phyloP scores from a whole-genome alignment of 2,888 invertebrate species.

The Drosophila testacea region DNA sequence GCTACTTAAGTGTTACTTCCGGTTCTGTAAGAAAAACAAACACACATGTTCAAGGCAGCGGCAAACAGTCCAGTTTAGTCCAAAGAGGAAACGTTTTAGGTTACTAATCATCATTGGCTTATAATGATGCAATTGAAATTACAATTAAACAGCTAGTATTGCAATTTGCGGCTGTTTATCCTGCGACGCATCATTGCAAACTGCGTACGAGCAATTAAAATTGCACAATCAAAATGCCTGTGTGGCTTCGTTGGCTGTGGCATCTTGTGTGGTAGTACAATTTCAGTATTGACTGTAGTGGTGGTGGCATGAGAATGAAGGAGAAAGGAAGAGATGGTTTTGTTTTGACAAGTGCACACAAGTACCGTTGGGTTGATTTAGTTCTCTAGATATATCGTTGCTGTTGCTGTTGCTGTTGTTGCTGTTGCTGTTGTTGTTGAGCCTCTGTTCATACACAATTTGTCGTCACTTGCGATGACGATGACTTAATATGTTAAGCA shows the following conservation, averaged over 20 bases:
- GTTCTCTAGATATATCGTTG: constrained; percentile 14
- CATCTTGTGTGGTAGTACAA: constrained; percentile 39
- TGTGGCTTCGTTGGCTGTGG: constrained; percentile 9
- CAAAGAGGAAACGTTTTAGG: not conserved
- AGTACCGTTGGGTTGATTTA: constrained; percentile 37
- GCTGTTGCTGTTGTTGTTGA: constrained; percentile 21
- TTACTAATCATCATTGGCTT: not conserved
- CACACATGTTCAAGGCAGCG: constrained; percentile 3
- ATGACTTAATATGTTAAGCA: constrained; percentile 85
- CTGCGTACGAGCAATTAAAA: constrained; percentile 58
- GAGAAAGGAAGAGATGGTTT: constrained; percentile 28
- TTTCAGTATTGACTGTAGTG: not conserved
- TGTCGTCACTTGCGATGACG: constrained; percentile 82
- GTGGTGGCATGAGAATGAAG: not conserved
- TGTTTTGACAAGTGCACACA: constrained; percentile 73
- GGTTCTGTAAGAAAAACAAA: constrained; percentile 2
- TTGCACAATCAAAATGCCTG: constrained; percentile 58
- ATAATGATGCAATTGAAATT: constrained; percentile 11
- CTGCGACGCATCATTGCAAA: constrained; percentile 41
- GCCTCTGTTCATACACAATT: constrained; percentile 83
- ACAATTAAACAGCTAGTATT: constrained; percentile 1
- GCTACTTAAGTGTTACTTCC: constrained; percentile 2
- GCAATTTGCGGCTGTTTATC: constrained; percentile 26
- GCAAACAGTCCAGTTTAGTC: not conserved
- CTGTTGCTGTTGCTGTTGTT: constrained; percentile 25